A percentile compares a stretch with the other conserved stretches of the same genome.
These are phyloP conservation scores for Halictus quadricinctus DNA, from an alignment of 2,888 invertebrate species.

Conservation along the genomic window DNA sequence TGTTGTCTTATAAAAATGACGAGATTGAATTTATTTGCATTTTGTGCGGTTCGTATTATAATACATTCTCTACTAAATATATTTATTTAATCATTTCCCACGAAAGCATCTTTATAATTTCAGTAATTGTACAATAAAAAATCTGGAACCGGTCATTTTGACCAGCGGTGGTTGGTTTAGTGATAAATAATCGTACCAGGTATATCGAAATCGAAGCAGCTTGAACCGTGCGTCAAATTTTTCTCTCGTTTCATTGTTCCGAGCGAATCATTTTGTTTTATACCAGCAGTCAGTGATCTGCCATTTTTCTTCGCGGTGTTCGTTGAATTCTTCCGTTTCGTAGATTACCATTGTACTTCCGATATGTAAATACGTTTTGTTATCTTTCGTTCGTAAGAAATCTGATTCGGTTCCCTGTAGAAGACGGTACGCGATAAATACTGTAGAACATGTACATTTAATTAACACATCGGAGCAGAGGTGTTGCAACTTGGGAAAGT, in stretches of 20 bases:
- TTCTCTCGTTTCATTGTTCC: constrained; percentile 64
- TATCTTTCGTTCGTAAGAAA: constrained; percentile 24
- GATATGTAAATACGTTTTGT: constrained; percentile 49
- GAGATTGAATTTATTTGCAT: too few relatives aligned
- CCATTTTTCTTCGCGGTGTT: constrained; percentile 54
- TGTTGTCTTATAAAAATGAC: too few relatives aligned
- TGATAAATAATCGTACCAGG: not conserved
- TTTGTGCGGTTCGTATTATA: too few relatives aligned
- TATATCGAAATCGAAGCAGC: constrained; percentile 21
- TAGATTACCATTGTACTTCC: constrained; percentile 46
- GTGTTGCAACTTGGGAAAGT: not conserved
- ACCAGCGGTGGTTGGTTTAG: too few relatives aligned
- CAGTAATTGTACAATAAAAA: too few relatives aligned
- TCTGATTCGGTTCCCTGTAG: constrained; percentile 6
- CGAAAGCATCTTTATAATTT: too few relatives aligned
- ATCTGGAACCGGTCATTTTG: not conserved
- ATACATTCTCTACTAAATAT: too few relatives aligned
- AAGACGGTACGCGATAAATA: constrained; percentile 11
- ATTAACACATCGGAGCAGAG: constrained; percentile 6
- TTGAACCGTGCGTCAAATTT: constrained; percentile 58
- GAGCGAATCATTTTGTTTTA: constrained; percentile 53
- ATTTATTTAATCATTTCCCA: too few relatives aligned
- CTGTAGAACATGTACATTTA: constrained; percentile 36
- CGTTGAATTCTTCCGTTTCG: constrained; percentile 44
- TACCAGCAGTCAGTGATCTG: constrained; percentile 43